Conservation (phyloP, 2,888 invertebrate species). For the Julus scandinavius region DNA sequence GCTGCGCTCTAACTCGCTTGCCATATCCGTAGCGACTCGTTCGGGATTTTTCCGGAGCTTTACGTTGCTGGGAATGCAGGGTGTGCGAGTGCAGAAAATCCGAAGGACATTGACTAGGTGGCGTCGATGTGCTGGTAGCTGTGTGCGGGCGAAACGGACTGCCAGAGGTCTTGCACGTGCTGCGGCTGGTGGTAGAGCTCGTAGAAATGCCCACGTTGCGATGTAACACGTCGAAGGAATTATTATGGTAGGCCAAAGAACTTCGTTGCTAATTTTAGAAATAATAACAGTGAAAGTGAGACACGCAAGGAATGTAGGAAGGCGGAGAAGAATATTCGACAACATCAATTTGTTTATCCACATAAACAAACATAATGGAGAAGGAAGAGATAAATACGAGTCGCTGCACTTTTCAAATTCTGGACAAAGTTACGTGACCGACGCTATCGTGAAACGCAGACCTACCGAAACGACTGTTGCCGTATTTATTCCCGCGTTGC, state of each 20-base stretch:
- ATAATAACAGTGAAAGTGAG: too few relatives aligned
- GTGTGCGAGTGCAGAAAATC: conserved; percentile 53
- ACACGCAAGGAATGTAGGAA: too few relatives aligned
- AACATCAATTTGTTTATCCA: too few relatives aligned
- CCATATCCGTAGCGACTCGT: conserved; percentile 42
- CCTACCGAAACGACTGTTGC: conserved; percentile 53
- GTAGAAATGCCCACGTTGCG: conserved; percentile 87
- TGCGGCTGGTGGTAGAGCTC: conserved; percentile 92
- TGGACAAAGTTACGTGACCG: too few relatives aligned
- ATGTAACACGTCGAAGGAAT: conserved; percentile 64
- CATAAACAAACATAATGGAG: too few relatives aligned
- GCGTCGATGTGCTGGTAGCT: conserved; percentile 64
- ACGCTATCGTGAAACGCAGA: neutral
- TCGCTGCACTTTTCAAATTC: too few relatives aligned
- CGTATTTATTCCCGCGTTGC: conserved; percentile 46
- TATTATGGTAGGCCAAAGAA: conserved; percentile 81
- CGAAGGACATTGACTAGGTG: conserved; percentile 58
- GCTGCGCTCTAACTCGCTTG: neutral
- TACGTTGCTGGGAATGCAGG: neutral
- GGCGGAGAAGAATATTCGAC: too few relatives aligned
- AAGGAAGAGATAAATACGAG: too few relatives aligned
- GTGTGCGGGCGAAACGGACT: conserved; percentile 79
- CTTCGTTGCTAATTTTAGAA: conserved; percentile 71
- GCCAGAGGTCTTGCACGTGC: conserved; percentile 93
- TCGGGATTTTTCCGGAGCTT: conserved; percentile 5